Evolutionary conservation across 2,888 invertebrate species (phyloP).

Genomic region (Drosophila flavopinicola): DNA sequence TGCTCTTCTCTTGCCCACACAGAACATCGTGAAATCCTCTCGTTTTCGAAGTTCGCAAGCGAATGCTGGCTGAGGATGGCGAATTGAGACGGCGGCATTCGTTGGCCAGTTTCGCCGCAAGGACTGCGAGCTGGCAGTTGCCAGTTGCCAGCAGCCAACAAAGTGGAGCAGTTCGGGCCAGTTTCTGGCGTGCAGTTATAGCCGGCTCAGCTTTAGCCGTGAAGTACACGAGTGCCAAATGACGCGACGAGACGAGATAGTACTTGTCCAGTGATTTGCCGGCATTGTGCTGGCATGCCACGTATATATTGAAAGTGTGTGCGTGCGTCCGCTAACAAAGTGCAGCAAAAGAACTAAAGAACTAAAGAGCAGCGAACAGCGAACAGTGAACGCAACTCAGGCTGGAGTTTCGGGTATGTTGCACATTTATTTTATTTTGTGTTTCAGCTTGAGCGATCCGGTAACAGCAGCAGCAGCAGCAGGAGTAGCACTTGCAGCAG

Average conservation of each 20-base stretch:
- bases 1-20: not conserved
- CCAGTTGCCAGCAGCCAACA: conserved; percentile 70
- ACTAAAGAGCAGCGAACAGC: conserved; percentile 7
- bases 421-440: conserved; percentile 32
- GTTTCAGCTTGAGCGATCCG: not conserved
- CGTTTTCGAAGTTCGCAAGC: conserved; percentile 25
- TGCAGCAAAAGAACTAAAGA: not conserved
- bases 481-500: conserved; percentile 5
- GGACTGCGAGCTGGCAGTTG: conserved; percentile 44
- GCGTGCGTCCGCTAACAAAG: not conserved
- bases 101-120: conserved; percentile 37
- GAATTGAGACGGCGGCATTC: conserved; percentile 27
- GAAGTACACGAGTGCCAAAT: conserved; percentile 27
- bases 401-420: conserved; percentile 56
- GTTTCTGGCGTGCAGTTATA: conserved; percentile 37
- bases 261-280: conserved; percentile 20
- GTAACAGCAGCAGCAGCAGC: conserved; percentile 4
- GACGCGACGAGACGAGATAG: conserved; percentile 27
- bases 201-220: conserved; percentile 53
- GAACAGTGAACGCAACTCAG: not conserved
- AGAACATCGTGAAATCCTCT: conserved; percentile 24
- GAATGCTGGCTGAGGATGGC: conserved; percentile 17
- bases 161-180: conserved; percentile 69
- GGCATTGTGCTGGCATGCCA: conserved; percentile 27
- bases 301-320: conserved; percentile 1